Base-by-base conservation (phyloP, 2,888 invertebrate genomes). In the Lucinisca nassula region DNA sequence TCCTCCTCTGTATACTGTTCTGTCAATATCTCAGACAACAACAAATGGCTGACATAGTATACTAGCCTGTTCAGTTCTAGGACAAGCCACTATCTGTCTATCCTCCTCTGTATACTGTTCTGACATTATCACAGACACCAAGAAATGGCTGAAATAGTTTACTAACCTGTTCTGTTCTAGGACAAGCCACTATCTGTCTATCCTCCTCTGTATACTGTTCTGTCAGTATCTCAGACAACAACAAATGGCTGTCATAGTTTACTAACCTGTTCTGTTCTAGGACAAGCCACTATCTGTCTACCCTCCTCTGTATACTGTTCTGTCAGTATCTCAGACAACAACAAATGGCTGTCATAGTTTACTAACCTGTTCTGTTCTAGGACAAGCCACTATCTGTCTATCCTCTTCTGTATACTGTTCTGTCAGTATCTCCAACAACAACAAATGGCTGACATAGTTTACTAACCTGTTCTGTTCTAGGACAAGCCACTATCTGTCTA, bases 61-160 rank as follows among this genome's bases (percentile, higher is more conserved):
- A n/a, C 98, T 98, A 21, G 99, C 97, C 97, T 99, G 99, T 95
- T 99, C 99, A 1, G 98, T 98, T 0, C 98, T 98, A 0, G 99
- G 99, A 95, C 99, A 98, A 14, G 98, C 98, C 6, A 99, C 98
- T 78, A 99, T 97, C 80, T 98, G 97, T 79, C 88, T 88, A 75
- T n/a, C 96, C 95, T 99, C 99, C 40, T 97, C 97, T 0, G 97
- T 97, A 95, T 98, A 99, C 77, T 98, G 97, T 38, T 98, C 97
- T 88, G 97, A 97, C 0, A 97, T 96, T 14, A 99, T 96, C 27
- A 98, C 96, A 92, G 98, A 98, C 14, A n/a, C n/a, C n/a, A n/a
- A n/a, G n/a, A n/a, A n/a, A n/a, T n/a, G n/a, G n/a, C n/a, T n/a
- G n/a, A n/a, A n/a, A n/a, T n/a, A n/a, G n/a, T n/a, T n/a, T n/a